These are phyloP conservation scores for Butorides virescens DNA, from an alignment of 2,113 vertebrate genomes.

Conservation along the genomic window DNA sequence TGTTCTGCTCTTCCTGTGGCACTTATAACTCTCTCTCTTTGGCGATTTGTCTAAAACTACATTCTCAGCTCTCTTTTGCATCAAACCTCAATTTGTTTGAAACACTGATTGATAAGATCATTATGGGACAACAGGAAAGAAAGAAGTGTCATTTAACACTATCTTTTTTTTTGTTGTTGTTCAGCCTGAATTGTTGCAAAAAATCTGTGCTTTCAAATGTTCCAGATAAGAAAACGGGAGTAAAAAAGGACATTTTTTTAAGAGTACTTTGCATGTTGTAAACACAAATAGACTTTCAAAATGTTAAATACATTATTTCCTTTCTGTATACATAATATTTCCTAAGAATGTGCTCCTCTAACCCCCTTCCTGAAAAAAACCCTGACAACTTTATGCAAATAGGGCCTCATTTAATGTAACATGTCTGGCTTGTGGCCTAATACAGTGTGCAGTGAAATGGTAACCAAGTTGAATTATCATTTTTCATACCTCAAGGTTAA, in stretches of 20 bases:
- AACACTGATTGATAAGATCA: background rate
- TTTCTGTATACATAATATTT: background rate
- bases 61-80: background rate
- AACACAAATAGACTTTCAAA: background rate
- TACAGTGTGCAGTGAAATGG: background rate
- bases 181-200: background rate
- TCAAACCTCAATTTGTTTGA: background rate
- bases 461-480: conserved; percentile 30
- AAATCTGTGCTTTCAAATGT: background rate
- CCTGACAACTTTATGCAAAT: conserved; percentile 5
- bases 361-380: background rate
- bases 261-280: background rate
- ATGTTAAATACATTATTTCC: background rate
- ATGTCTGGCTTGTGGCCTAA: background rate
- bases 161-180: background rate
- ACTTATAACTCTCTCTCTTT: background rate
- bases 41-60: background rate
- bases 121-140: background rate
- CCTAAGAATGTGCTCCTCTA: background rate
- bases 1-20: background rate
- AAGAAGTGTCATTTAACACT: background rate
- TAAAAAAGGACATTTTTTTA: background rate
- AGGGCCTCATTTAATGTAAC: background rate
- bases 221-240: background rate
- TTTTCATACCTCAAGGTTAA: background rate